Percentiles rank a stretch among this genome's conserved stretches.
Conservation (phyloP, 92 coral and sea anemone species). For the Isaurus tuberculatus region DNA sequence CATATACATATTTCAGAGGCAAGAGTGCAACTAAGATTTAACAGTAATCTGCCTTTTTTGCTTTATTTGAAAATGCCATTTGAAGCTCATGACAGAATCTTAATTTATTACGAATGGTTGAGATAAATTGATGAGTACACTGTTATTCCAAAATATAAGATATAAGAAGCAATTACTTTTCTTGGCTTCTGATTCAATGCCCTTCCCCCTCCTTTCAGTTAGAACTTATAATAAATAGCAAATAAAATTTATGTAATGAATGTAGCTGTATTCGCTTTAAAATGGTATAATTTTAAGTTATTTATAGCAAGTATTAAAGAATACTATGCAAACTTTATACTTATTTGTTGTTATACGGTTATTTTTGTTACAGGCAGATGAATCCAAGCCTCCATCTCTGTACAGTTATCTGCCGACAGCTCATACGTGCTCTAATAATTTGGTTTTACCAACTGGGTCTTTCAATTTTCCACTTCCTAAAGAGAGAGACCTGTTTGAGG, state of each 20-base stretch:
- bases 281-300: background rate
- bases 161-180: background rate
- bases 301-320: background rate
- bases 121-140: background rate
- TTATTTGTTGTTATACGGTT: background rate
- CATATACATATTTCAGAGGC: background rate
- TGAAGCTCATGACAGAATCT: too few species aligned
- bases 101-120: background rate
- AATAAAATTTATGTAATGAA: too few species aligned
- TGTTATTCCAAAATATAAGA: too few species aligned
- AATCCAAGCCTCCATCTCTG: background rate
- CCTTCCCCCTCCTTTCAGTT: background rate
- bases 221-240: background rate
- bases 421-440: constrained; percentile 41
- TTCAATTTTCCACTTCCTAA: constrained; percentile 29
- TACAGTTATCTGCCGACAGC: constrained; percentile 39
- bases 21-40: background rate
- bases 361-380: background rate
- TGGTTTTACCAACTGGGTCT: constrained; percentile 41
- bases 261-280: background rate
- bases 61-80: background rate
- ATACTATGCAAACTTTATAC: background rate
- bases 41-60: background rate
- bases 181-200: background rate
- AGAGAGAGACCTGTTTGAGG: constrained; percentile 25